phyloP scores from a whole-genome alignment of 2,113 vertebrate genomes.

The Apaloderma vittatum region DNA sequence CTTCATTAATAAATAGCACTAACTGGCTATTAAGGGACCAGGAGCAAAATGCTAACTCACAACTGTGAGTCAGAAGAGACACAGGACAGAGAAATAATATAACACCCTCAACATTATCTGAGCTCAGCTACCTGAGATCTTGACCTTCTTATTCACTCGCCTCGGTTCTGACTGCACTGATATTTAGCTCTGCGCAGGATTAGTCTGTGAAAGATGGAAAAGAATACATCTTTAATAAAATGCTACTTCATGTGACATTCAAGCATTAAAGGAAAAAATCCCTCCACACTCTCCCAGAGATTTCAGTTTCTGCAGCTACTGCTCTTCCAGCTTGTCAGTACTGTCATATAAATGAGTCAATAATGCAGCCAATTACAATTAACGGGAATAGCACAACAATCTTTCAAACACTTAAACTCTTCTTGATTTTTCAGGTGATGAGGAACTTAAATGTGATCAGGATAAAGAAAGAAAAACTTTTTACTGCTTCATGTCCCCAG shows the following conservation, averaged over 20 bases:
- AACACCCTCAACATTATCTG: not conserved
- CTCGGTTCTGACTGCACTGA: not conserved
- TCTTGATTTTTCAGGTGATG: not conserved
- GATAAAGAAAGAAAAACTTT: constrained; percentile 9
- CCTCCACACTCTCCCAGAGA: constrained; percentile 21
- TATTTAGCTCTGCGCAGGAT: not conserved
- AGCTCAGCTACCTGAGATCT: not conserved
- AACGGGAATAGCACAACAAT: constrained; percentile 27
- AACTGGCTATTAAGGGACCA: not conserved
- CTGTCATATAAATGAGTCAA: constrained; percentile 32
- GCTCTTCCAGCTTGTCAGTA: constrained; percentile 28
- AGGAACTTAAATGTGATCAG: constrained; percentile 3
- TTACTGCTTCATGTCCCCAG: not conserved
- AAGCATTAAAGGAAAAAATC: constrained; percentile 20
- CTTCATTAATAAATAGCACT: not conserved
- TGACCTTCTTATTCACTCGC: not conserved
- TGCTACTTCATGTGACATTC: constrained; percentile 3
- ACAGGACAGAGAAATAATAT: not conserved
- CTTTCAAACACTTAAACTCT: not conserved
- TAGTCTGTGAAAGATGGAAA: constrained; percentile 5
- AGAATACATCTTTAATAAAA: constrained; percentile 35
- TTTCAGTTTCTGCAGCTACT: constrained; percentile 37
- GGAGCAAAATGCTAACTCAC: not conserved
- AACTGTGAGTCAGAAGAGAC: not conserved
- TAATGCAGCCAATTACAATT: constrained; percentile 45